Conservation (phyloP, 2,113 vertebrate genomes). For the Cryptomyrus ogoouensis region DNA sequence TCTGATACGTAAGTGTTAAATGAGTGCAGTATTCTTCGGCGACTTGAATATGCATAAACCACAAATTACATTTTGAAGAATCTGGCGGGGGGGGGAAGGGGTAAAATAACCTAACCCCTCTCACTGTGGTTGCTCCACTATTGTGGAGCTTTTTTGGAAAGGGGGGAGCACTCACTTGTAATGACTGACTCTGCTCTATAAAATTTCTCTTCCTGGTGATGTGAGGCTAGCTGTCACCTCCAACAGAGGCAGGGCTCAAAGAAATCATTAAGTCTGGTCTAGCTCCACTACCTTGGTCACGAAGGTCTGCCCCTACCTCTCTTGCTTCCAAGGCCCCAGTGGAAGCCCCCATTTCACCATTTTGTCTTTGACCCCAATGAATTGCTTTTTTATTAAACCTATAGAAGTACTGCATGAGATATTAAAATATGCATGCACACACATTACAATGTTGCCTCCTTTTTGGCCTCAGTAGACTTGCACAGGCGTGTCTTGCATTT, state of each 20-base stretch:
- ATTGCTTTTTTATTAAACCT: slow-evolving; percentile 26
- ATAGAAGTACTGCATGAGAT: slow-evolving; percentile 2
- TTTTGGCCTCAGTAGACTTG: background rate
- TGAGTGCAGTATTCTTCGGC: background rate
- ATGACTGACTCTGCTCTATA: slow-evolving; percentile 35
- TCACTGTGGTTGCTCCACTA: slow-evolving; percentile 8
- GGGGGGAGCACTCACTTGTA: slow-evolving; percentile 8
- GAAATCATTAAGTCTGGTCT: slow-evolving; percentile 44
- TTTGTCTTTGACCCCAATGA: slow-evolving; percentile 15
- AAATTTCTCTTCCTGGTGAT: background rate
- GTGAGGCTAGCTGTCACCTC: slow-evolving; percentile 33
- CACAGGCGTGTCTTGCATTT: slow-evolving; percentile 1
- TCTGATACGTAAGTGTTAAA: background rate
- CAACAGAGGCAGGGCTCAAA: slow-evolving; percentile 37
- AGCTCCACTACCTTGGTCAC: slow-evolving; percentile 16
- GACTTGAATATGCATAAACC: background rate
- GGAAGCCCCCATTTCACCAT: background rate
- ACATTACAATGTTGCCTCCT: background rate
- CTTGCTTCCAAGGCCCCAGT: background rate
- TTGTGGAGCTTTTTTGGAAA: slow-evolving; percentile 19
- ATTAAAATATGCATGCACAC: slow-evolving; percentile 31
- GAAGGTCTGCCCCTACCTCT: background rate
- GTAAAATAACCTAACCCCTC: background rate
- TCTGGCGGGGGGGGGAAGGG: background rate
- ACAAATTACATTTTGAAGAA: slow-evolving; percentile 8